These are phyloP conservation scores for Discoglossus pictus DNA, from an alignment of 2,797 vertebrate genomes.

Conservation along the genomic window DNA sequence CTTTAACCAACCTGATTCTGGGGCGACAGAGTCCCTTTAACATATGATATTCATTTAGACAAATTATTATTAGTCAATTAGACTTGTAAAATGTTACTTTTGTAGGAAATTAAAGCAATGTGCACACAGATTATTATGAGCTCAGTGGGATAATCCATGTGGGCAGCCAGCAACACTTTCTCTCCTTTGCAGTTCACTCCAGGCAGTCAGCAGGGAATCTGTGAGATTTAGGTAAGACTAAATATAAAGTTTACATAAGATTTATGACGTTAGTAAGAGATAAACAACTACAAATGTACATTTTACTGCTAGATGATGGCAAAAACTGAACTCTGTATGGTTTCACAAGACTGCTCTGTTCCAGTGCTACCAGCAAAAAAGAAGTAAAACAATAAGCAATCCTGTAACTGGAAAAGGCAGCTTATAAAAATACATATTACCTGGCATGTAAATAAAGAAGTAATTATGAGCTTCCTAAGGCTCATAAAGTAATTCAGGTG, in stretches of 20 bases:
- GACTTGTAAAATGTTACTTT: background rate
- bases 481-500: too few species aligned
- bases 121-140: background rate
- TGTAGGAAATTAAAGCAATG: background rate
- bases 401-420: too few species aligned
- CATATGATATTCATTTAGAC: too few species aligned
- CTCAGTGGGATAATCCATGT: background rate
- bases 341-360: too few species aligned
- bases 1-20: too few species aligned
- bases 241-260: background rate
- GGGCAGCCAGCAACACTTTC: background rate
- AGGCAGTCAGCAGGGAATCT: background rate
- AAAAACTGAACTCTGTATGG: background rate
- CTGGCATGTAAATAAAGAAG: too few species aligned
- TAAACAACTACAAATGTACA: background rate
- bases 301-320: background rate
- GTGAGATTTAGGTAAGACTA: constrained; percentile 3
- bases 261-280: background rate
- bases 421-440: too few species aligned
- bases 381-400: too few species aligned
- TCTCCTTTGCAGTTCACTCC: background rate
- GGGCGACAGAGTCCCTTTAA: too few species aligned
- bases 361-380: too few species aligned
- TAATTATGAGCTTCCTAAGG: too few species aligned
- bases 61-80: too few species aligned